A percentile compares a stretch with the other conserved stretches of the same genome.
Evolutionary conservation across 2,888 invertebrate genomes (phyloP).

Genomic region (Apodemia mormo): DNA sequence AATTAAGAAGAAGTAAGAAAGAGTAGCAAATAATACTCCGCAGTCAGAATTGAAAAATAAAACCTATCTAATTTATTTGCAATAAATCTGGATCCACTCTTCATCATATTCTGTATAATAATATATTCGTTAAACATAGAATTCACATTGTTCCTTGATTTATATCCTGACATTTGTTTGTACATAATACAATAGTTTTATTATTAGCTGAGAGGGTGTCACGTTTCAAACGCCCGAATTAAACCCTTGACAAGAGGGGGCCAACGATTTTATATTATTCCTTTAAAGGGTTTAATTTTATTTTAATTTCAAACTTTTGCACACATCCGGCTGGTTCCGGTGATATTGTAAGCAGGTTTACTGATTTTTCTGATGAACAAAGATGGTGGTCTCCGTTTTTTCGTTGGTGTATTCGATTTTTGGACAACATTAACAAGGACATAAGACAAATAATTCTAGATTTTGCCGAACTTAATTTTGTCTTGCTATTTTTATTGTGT

Average conservation of each 20-base stretch:
- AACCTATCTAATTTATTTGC: not conserved
- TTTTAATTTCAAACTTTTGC: not conserved
- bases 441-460: no score
- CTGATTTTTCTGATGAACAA: no score
- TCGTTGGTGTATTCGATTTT: no score
- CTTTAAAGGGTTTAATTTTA: not conserved
- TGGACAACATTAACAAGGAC: no score
- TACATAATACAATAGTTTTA: not conserved
- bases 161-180: conserved; percentile 7
- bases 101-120: not conserved
- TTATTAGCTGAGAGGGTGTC: conserved; percentile 10
- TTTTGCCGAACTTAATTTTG: no score
- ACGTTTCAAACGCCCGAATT: not conserved
- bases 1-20: no score
- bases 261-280: not conserved
- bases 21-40: no score
- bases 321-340: no score
- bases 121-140: not conserved
- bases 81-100: not conserved
- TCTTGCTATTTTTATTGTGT: no score
- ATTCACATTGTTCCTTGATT: not conserved
- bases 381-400: no score
- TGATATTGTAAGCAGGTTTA: no score
- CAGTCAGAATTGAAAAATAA: no score
- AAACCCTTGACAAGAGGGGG: not conserved